Base-by-base conservation (phyloP, 2,113 vertebrate species). In the Antennarius striatus region DNA sequence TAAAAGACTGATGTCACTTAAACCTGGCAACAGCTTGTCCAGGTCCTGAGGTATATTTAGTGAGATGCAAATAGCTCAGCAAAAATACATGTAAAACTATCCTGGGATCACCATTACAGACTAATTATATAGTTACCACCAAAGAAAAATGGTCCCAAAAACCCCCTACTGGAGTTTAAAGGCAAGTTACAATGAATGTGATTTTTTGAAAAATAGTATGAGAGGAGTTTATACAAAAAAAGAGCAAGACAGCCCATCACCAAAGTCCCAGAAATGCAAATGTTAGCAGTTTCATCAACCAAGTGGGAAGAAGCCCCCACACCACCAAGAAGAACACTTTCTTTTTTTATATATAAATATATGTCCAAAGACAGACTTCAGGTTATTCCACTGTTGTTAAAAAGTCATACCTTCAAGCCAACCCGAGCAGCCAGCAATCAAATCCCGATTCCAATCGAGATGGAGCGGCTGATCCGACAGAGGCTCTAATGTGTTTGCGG, bases 61-160 rank as follows among this genome's bases (percentile, higher is more conserved):
- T 82, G 13, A 56, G 85, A 80, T 90, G 83, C 50, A 88, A 90
- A 90, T 90, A 90, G 88, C 75, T 2, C 77, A 53, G 74, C 56
- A 84, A 66, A 67, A 78, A 58, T 39, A 65, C 71, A 40, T 80
- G 86, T 83, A 88, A 88, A 88, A 79, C 68, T 87, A 88, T 67
- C 82, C 88, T 29, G 65, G 61, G 78, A 75, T 74, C 78, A 51
- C 32, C 15, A 4, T 80, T 68, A 73, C 69, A 58, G 57, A 74
- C 62, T 75, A 46, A 70, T 54, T 83, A 49, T 77, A 85, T 48
- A 73, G 68, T 68, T 56, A 65, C 49, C 64, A 45, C 40, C 5
- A n/a, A 49, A 56, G 48, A 60, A 57, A 81, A 83, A 73, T 30
- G 46, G 64, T 81, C 73, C 50, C 9, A 1, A 53, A 77, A 65